Conservation (phyloP, 1,140 invertebrate genomes). For the Drosophila rhopaloa region DNA sequence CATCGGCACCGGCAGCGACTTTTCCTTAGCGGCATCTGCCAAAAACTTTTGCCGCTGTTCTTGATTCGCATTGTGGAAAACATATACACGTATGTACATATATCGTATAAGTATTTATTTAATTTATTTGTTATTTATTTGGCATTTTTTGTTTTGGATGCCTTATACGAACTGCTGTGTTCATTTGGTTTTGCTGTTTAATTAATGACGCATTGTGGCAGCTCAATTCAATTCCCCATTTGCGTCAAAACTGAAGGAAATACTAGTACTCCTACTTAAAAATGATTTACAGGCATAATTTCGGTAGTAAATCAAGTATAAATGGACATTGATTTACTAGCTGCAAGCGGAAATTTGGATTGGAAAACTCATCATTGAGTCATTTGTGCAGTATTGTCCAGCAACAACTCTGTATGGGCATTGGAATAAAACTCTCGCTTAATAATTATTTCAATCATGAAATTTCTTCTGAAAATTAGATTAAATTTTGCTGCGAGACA, state of each 20-base stretch:
- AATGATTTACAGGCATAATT: conserved; percentile 23
- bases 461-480: not conserved
- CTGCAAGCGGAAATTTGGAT: conserved; percentile 10
- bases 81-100: not conserved
- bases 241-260: conserved; percentile 60
- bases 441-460: not conserved
- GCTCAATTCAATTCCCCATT: conserved; percentile 47
- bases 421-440: not conserved
- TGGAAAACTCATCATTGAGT: not conserved
- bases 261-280: conserved; percentile 31
- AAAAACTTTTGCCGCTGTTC: conserved; percentile 50
- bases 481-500: not conserved
- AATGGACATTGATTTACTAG: conserved; percentile 19
- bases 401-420: not conserved
- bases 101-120: conserved; percentile 62
- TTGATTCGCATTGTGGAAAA: conserved; percentile 17
- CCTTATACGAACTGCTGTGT: conserved; percentile 37
- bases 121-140: conserved; percentile 82
- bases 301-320: not conserved
- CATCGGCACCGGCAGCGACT: conserved; percentile 56
- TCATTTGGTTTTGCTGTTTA: conserved; percentile 58
- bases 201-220: conserved; percentile 74
- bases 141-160: conserved; percentile 53
- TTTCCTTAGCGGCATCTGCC: conserved; percentile 59
- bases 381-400: not conserved